Evolutionary conservation across 2,113 vertebrate genomes (phyloP), one percentile per base, ranked within the genome.

Genomic region (Synodontis membranacea): DNA sequence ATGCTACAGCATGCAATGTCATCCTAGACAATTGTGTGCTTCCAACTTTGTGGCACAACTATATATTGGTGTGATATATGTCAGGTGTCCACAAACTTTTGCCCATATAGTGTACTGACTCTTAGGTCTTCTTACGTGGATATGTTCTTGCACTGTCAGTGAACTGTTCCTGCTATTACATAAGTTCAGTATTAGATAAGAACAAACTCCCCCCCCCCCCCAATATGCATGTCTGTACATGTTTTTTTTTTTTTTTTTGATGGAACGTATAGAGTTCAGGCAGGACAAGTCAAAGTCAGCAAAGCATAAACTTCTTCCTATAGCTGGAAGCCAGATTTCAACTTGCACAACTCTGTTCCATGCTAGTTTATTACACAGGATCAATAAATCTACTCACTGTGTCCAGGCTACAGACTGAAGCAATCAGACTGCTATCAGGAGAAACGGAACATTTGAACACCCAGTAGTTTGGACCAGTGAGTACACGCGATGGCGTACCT

Each of bases 381-480:
- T 80, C 15, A 83, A 19, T 31, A 6, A 46, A 46, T 5, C 56
- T 52, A 95, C 98, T 97, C 92, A 99, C 98, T 87, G 96, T 94
- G 89, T 98, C 98, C 89, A 97, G 96, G 1, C 97, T 96, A 0
- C 97, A 96, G 0, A 96, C 97, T 0, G 98, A 99, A 0, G 97
- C 98, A 14, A 99, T 95, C 97, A 99, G 97, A 89, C 96, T 97
- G 91, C 97, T 97, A 93, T 99, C 97, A 0, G 97, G 95, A 1
- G 98, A 99, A 56, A 99, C 94, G 83, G 96, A 94, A 90, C 97
- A 98, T 94, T 96, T 96, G 90, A 97, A 98, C 75, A 99, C 96
- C 98, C 98, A 99, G 89, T 97, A 96, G 86, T 96, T 93, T 0
- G 98, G 98, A 87, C 97, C 97, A 0, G 93, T 94, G 2, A 99